Conservation (phyloP, 2,113 vertebrate genomes). For the Zonotrichia leucophrys region DNA sequence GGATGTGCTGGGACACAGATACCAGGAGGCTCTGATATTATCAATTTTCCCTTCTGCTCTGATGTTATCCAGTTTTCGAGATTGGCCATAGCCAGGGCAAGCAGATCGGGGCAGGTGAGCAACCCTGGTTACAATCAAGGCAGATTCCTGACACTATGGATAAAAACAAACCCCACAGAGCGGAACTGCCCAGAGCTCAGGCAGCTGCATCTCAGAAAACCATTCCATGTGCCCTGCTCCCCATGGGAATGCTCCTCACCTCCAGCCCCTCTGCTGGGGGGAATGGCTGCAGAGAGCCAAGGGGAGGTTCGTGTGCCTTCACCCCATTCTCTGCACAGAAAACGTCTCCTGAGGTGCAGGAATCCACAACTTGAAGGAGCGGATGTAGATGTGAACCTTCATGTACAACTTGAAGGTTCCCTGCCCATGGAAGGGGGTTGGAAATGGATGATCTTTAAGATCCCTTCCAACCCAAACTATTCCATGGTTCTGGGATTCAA, state of each 20-base stretch:
- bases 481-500: background rate
- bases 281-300: background rate
- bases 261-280: background rate
- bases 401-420: background rate
- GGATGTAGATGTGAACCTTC: too few relatives aligned
- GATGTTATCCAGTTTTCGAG: background rate
- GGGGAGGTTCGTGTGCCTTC: background rate
- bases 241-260: background rate
- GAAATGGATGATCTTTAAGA: background rate
- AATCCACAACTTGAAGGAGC: background rate
- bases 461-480: background rate
- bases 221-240: background rate
- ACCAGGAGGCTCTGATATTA: background rate
- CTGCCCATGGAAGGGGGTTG: background rate
- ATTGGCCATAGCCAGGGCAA: background rate
- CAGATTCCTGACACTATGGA: rapidly evolving
- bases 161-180: background rate
- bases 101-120: background rate
- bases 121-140: background rate
- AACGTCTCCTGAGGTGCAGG: background rate
- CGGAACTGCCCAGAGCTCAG: background rate
- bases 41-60: too few relatives aligned
- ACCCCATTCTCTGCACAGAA: rapidly evolving
- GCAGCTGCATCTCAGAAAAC: background rate
- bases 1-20: background rate